Evolutionary conservation across 2,113 vertebrate species (phyloP), one percentile per base, ranked within the genome.

Genomic region (Cygnus atratus): DNA sequence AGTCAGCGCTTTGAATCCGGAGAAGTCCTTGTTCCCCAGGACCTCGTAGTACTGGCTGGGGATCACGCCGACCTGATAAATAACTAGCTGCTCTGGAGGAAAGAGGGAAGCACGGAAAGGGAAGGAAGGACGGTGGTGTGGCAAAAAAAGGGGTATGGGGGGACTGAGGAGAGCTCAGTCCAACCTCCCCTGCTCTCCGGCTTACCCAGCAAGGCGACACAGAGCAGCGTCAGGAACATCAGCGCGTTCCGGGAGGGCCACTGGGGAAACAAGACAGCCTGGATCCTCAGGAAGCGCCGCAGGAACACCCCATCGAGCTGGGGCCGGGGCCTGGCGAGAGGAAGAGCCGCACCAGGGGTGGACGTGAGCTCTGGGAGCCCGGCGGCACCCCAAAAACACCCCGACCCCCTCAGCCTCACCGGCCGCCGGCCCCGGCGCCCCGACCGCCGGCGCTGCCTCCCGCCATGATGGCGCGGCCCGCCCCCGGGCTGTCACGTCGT

Each of bases 51-150:
- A 99, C 85, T 98, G 98, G 94, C 99, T 99, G 68, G 99, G 99
- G 77, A 99, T 98, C 90, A 99, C 57, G 11, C 99, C 99, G 91
- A 99, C 99, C 92, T 98, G 99, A 97, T 99, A 99, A 97, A 99
- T 98, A 72, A 99, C 97, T 97, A 99, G 96, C 97, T 99, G 99
- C 93, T 99, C 99, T 99, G 97, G 41, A 90, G 73, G 55, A 62
- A 50, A 78, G 41, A 93, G 75, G 59, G n/a, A 80, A 57, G 41
- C 33, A 71, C 6, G 14, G 31, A 21, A 13, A 18, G 37, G 20
- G 22, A 46, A 13, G 39, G 74, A 80, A 19, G 31, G 39, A 3
- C 11, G 8, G 48, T 3, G 28, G 13, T 39, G 59, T 11, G 10
- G 37, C 41, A 14, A 11, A 9, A 26, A 9, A 24, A 3, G 8